Conservation (phyloP, 2,888 invertebrate genomes). For the Vannuccia rotundouncinata region DNA sequence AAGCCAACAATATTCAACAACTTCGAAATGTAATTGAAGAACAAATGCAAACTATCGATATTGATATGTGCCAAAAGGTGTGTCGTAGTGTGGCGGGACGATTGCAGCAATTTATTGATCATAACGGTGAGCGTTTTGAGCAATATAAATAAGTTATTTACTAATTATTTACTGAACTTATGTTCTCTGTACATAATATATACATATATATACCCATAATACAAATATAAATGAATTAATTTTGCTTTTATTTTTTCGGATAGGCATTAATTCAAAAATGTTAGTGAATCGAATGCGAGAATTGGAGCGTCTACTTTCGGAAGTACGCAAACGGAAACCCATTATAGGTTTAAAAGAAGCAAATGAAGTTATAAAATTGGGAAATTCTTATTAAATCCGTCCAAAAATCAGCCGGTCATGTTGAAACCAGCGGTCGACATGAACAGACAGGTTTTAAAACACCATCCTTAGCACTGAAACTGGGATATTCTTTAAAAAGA, state of each 20-base stretch:
- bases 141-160: not conserved
- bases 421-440: not conserved
- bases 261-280: not conserved
- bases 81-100: slow-evolving; percentile 18
- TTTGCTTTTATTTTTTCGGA: too few relatives aligned
- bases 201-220: too few relatives aligned
- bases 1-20: slow-evolving; percentile 5
- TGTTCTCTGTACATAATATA: too few relatives aligned
- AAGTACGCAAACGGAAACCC: not conserved
- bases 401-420: not conserved
- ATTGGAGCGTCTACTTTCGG: not conserved
- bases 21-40: not conserved
- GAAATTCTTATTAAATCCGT: not conserved
- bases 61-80: slow-evolving; percentile 14
- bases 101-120: slow-evolving; percentile 10
- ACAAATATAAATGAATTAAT: too few relatives aligned
- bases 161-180: slow-evolving; percentile 12
- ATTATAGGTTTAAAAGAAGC: not conserved
- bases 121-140: slow-evolving; percentile 16
- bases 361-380: not conserved
- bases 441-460: not conserved
- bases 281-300: not conserved
- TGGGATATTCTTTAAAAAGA: not conserved
- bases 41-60: slow-evolving; percentile 21
- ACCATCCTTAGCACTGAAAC: not conserved